Percentiles rank a stretch among this genome's conserved stretches.
These are phyloP conservation scores for chimpanzee (Pan troglodytes) DNA, from an alignment of 2,113 vertebrate species.

Conservation along the genomic window NHGRI_mPanTro3-v2.1_pri NC_072410.2:51036501-51037000, in stretches of 20 bases:
- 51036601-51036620: background rate
- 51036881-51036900: background rate
- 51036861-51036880: background rate
- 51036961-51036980: background rate
- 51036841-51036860: background rate
- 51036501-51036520: background rate
- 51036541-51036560: background rate
- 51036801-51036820: background rate
- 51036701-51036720: background rate
- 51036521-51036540: background rate
- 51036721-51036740: background rate
- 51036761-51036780: background rate
- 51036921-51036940: background rate
- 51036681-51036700: background rate
- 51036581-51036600: conserved; percentile 8
- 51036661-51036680: background rate
- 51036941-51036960: background rate
- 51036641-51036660: background rate
- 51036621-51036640: background rate
- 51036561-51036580: background rate
- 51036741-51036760: background rate
- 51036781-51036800: conserved; percentile 23
- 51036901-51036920: background rate
- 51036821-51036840: background rate
- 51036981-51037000: background rate